Conservation (phyloP, 2,888 invertebrate genomes). For the Toxonevra muliebris region DNA sequence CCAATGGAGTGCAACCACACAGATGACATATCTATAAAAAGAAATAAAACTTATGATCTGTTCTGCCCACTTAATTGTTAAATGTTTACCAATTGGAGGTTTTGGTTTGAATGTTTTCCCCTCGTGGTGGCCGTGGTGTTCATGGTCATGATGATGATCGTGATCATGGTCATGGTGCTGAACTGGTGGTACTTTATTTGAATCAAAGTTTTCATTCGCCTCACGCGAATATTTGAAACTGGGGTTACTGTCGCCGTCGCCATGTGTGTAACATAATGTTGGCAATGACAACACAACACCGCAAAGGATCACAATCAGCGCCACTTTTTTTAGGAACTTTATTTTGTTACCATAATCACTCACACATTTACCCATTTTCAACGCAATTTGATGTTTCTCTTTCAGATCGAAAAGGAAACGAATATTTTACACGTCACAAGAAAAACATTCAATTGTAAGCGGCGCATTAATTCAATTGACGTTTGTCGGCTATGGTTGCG, state of each 20-base stretch:
- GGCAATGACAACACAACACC: slow-evolving; percentile 61
- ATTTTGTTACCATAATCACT: neutral
- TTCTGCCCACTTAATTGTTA: neutral
- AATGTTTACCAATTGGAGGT: slow-evolving; percentile 7
- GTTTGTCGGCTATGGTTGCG: too few relatives aligned
- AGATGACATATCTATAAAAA: slow-evolving; percentile 50
- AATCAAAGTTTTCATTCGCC: slow-evolving; percentile 64
- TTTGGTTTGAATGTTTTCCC: slow-evolving; percentile 21
- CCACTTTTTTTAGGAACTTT: slow-evolving; percentile 10
- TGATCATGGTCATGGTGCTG: slow-evolving; percentile 38
- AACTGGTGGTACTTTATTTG: slow-evolving; percentile 42
- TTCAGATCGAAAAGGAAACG: neutral
- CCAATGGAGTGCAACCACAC: slow-evolving; percentile 84
- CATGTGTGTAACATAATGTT: slow-evolving; percentile 63
- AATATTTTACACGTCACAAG: slow-evolving; percentile 23
- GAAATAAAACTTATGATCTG: neutral
- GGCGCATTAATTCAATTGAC: too few relatives aligned
- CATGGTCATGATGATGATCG: slow-evolving; percentile 27
- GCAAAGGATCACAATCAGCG: slow-evolving; percentile 51
- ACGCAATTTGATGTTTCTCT: too few relatives aligned
- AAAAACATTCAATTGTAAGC: slow-evolving; percentile 1
- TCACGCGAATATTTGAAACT: slow-evolving; percentile 84
- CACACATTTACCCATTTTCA: slow-evolving; percentile 1
- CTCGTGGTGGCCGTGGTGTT: slow-evolving; percentile 50
- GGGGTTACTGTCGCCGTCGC: slow-evolving; percentile 70